Base-by-base conservation (phyloP, 2,888 invertebrate genomes). In the Lasioglossum marginatum region DNA sequence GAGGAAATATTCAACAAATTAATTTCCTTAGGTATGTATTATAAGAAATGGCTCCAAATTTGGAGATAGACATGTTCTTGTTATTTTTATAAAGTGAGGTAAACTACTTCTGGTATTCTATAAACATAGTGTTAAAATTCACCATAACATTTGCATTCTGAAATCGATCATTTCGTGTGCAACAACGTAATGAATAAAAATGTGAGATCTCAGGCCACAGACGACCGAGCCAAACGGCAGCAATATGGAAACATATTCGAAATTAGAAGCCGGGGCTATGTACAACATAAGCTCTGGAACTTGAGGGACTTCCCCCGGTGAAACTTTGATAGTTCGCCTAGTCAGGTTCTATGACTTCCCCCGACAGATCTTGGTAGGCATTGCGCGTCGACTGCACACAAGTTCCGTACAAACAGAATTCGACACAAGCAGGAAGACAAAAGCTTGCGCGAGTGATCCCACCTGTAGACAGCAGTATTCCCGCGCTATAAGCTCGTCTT, bases 261-360 rank as follows among this genome's bases (percentile, higher is more conserved):
- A 63, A 63, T 63, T 63, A 63, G 63, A 19, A 63, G 63, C 63
- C 19, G 8, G 57, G 2, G 19, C 63, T 63, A 37, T 37, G 68
- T 68, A 68, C 10, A 68, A 68, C 68, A 68, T 68, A 68, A 68
- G 68, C 68, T 34, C 1, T 10, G 34, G 66, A 68, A 37, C 66
- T 68, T 68, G 37, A 37, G 34, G 68, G 68, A 68, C 68, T 68
- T 68, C 37, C 68, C 0, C 37, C 2, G 23, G 23, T 12, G 34
- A 37, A 68, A 68, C 68, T 68, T 68, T 37, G 68, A 68, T 37
- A 68, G 68, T 68, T 68, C 68, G 34, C 34, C 68, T 68, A 68
- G 68, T 37, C 68, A 37, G 68, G 34, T 34, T 37, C 34, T 23
- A 19, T 68, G 68, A 68, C 68, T 68, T 68, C 68, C 34, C 34